These are phyloP conservation scores for Oligia fasciuncula DNA, from an alignment of 2,888 invertebrate species.

Conservation along the genomic window DNA sequence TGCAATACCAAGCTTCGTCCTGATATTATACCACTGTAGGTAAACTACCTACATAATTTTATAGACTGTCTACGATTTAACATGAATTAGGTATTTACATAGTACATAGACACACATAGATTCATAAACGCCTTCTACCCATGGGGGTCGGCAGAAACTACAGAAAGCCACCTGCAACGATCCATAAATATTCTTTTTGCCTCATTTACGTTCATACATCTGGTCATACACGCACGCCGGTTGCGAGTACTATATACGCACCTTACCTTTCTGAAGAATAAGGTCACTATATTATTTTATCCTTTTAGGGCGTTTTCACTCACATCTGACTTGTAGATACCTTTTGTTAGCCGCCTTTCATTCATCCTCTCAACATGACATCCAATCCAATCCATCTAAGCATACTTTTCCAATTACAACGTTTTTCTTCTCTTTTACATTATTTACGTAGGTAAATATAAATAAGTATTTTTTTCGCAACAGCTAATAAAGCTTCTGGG, in stretches of 20 bases:
- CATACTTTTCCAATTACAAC: neutral
- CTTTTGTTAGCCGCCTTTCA: neutral
- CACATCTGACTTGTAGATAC: neutral
- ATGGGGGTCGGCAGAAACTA: no score
- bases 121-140: no score
- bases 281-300: no score
- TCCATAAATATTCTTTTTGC: neutral
- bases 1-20: neutral
- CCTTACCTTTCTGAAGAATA: no score
- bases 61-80: neutral
- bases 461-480: slow-evolving; percentile 8
- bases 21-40: neutral
- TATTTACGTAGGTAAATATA: neutral
- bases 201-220: neutral
- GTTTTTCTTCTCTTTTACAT: neutral
- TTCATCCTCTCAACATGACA: neutral
- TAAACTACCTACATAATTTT: neutral
- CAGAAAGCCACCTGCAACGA: no score
- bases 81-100: slow-evolving; percentile 10
- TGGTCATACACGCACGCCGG: no score
- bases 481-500: neutral
- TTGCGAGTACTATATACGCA: no score
- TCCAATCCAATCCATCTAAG: neutral
- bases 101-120: no score
- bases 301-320: neutral